Base-by-base conservation (phyloP, 2,888 invertebrate genomes). In the Crocallis elinguaria region DNA sequence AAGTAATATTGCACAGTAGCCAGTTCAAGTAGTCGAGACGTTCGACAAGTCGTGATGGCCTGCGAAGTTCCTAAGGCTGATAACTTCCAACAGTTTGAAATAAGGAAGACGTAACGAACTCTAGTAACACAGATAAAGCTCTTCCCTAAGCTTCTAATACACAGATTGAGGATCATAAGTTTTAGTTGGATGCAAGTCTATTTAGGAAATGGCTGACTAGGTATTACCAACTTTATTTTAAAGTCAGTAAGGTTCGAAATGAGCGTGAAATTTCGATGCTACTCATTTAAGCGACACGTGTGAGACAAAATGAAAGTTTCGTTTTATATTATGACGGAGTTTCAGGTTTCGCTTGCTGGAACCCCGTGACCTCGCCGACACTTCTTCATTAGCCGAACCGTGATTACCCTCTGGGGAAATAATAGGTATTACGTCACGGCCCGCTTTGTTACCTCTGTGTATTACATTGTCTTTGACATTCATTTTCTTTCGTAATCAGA, bases 311-410 rank as follows among this genome's bases (percentile, higher is more conserved):
- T 54, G 50, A 56, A 51, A 71, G 73, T 70, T 71, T 62, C 55
- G 65, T 65, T 64, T 64, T 57, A 57, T 61, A 53, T 48, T 60
- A 62, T 65, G 66, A 67, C 62, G 67, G 62, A 53, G 56, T 57
- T 51, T 39, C 43, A 50, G 50, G 43, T 30, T 9, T 37, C 49
- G 50, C 42, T 49, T 32, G 52, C 48, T 55, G 56, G 71, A 74
- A 77, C 74, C 75, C 66, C 49, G 70, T 67, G 74, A 74, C 79
- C 76, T 71, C 71, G 67, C 69, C 81, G 67, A 84, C 84, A 82
- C 78, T 82, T 84, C 84, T 84, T 85, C 84, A 84, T 85, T 84
- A 84, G 73, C 68, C 48, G 67, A 63, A 64, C 73, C 71, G 69
- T 82, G 79, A 84, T 84, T 78, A 71, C 71, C 66, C 84, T 66